A percentile compares a stretch with the other conserved stretches of the same genome.
phyloP scores from a whole-genome alignment of 2,113 vertebrate genomes.

The Mastomys natalensis region DNA sequence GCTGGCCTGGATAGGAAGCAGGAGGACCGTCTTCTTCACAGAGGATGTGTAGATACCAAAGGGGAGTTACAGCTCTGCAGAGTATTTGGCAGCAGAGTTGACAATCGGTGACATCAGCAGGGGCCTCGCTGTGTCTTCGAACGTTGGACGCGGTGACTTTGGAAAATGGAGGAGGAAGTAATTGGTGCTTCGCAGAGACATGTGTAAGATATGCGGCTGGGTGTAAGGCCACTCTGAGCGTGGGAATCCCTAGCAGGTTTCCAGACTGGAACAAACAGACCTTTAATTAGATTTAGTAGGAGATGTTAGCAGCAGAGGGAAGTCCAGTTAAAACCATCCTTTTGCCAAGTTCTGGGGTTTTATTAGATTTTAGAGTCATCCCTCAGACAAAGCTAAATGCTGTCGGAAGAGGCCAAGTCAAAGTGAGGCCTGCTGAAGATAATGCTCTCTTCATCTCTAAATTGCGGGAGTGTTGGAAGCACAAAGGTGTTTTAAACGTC shows the following conservation, averaged over 20 bases:
- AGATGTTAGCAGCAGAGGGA: neutral
- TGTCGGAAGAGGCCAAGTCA: neutral
- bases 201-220: accelerated
- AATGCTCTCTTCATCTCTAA: neutral
- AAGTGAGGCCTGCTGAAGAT: neutral
- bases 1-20: neutral
- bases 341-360: neutral
- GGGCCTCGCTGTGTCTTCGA: neutral
- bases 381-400: neutral
- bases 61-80: neutral
- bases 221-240: accelerated
- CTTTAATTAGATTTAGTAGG: slow-evolving; percentile 18
- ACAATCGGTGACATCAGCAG: neutral
- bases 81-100: neutral
- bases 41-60: neutral
- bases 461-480: neutral
- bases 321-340: neutral
- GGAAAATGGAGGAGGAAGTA: neutral
- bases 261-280: neutral
- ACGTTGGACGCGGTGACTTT: neutral
- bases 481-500: neutral
- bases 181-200: accelerated
- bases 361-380: slow-evolving; percentile 24
- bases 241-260: neutral
- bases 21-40: neutral